A percentile compares a stretch with the other conserved stretches of the same genome.
phyloP scores from a whole-genome alignment of 2,888 invertebrate species.

The Chymomyza fuscimana region DNA sequence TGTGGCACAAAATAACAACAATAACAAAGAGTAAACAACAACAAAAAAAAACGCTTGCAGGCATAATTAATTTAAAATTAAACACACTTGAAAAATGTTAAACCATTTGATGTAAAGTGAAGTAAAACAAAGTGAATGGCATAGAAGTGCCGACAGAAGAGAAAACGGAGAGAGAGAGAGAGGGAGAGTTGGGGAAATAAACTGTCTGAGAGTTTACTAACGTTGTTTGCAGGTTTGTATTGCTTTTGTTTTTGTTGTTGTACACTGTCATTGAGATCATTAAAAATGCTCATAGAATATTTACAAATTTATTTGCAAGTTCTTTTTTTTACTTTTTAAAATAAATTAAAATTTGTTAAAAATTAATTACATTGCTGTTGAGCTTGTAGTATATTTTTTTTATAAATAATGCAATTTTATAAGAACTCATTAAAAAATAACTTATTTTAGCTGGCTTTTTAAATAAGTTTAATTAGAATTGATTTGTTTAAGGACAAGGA shows the following conservation, averaged over 20 bases:
- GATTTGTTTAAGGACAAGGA: too few species aligned
- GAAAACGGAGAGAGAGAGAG: too few species aligned
- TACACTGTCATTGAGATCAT: not conserved
- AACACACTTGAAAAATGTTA: constrained; percentile 31
- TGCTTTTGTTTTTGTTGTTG: not conserved
- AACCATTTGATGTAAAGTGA: constrained; percentile 5
- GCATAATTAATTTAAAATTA: constrained; percentile 51
- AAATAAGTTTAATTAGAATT: too few species aligned
- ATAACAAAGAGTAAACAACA: not conserved
- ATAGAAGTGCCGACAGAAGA: not conserved
- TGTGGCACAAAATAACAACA: constrained; percentile 13
- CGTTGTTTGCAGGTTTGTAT: not conserved
- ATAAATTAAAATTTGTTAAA: not conserved
- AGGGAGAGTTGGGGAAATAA: not conserved
- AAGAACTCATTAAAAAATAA: not conserved
- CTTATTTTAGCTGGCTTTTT: not conserved
- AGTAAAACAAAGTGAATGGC: not conserved
- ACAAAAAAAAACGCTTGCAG: constrained; percentile 19
- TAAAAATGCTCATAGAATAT: too few species aligned
- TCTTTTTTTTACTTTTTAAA: not conserved
- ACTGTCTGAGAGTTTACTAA: not conserved
- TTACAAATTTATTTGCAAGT: too few species aligned
- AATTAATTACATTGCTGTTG: not conserved
- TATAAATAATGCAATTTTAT: not conserved
- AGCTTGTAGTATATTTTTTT: not conserved